A percentile compares a stretch with the other conserved stretches of the same genome.
Evolutionary conservation across 2,797 vertebrate species (phyloP).

Genomic region (Geotrypetes seraphini): DNA sequence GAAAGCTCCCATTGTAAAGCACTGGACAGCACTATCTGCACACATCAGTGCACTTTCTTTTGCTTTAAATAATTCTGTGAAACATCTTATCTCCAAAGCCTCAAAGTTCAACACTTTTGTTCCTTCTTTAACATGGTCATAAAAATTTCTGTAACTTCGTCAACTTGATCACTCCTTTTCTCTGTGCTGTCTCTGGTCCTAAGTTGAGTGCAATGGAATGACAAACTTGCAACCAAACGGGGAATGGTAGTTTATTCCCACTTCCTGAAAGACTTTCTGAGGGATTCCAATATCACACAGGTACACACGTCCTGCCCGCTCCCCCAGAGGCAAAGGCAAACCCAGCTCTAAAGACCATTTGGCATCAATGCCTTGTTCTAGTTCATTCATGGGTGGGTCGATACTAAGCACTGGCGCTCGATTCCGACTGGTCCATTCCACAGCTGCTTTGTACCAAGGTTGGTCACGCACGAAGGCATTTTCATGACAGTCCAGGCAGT

Average conservation of each 20-base stretch:
- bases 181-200: slow-evolving; percentile 12
- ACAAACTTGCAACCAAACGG: slow-evolving; percentile 97
- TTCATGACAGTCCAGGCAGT: slow-evolving; percentile 94
- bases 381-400: slow-evolving; percentile 80
- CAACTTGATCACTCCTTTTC: no score
- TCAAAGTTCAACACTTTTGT: slow-evolving; percentile 14
- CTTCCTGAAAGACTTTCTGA: slow-evolving; percentile 87
- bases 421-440: slow-evolving; percentile 95
- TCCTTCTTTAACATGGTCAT: background rate
- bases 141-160: no score
- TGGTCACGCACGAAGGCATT: slow-evolving; percentile 90
- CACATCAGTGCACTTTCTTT: no score
- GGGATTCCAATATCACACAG: slow-evolving; percentile 94
- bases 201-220: slow-evolving; percentile 87
- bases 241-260: slow-evolving; percentile 90
- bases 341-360: slow-evolving; percentile 94
- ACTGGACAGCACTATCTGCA: no score
- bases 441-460: slow-evolving; percentile 88
- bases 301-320: slow-evolving; percentile 83
- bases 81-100: slow-evolving; percentile 53
- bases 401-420: slow-evolving; percentile 89
- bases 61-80: no score
- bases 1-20: no score
- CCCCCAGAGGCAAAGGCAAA: slow-evolving; percentile 77
- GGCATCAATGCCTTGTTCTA: slow-evolving; percentile 81